Evolutionary conservation across 1,140 invertebrate species (phyloP).

Genomic region (Lamellibrachia luymesi): DNA sequence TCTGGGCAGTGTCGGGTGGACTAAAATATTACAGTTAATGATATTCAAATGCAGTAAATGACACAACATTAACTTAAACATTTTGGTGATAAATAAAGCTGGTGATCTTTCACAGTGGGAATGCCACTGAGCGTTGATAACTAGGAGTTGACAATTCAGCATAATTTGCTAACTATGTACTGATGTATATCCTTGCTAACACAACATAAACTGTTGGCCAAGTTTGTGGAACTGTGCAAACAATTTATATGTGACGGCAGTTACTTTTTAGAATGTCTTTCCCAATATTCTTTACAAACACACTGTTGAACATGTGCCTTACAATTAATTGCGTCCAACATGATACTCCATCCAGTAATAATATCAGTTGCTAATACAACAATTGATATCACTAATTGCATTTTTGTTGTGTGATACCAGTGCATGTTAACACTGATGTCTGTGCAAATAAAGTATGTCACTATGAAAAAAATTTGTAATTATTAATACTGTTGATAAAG

Average conservation of each 20-base stretch:
- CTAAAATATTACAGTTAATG: too few relatives aligned
- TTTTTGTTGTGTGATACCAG: background rate
- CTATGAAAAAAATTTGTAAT: background rate
- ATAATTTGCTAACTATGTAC: too few relatives aligned
- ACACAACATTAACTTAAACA: too few relatives aligned
- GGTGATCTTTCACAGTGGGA: too few relatives aligned
- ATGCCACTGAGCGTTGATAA: too few relatives aligned
- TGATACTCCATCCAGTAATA: background rate
- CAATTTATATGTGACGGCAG: too few relatives aligned
- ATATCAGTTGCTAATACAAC: background rate
- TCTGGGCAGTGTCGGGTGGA: too few relatives aligned
- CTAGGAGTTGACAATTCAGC: too few relatives aligned
- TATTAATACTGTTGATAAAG: background rate
- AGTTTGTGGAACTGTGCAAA: background rate
- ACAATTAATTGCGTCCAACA: background rate
- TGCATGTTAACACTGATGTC: background rate
- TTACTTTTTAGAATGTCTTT: too few relatives aligned
- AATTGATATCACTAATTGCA: background rate
- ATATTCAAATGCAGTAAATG: too few relatives aligned
- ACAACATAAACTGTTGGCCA: background rate
- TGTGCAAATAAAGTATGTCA: background rate
- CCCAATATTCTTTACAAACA: background rate
- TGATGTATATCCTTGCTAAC: too few relatives aligned
- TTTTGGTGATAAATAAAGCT: too few relatives aligned
- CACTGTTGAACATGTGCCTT: background rate